Evolutionary conservation across 2,113 vertebrate species (phyloP), one percentile per base, ranked within the genome.

Genomic region (Barbus barbus): DNA sequence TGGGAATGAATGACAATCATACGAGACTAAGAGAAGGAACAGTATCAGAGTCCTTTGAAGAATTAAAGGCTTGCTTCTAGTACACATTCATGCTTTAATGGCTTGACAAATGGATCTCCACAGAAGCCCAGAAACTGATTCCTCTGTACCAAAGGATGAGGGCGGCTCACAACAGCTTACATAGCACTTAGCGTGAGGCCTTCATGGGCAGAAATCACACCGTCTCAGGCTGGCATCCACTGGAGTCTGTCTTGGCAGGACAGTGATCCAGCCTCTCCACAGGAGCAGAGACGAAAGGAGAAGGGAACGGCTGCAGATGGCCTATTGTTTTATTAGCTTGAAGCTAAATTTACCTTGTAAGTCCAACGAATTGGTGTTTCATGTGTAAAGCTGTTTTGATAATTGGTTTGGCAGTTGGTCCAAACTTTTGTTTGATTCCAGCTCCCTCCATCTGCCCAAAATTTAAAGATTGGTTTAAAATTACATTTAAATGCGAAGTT

Each of bases 171-270:
- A 24, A n/a, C 85, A 78, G 88, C 71, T 81, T 86, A 73, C 75
- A 69, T 84, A 75, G 84, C 84, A 83, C 86, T 86, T 76, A 84
- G 84, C 46, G 46, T 81, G 86, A 75, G 72, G 83, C 61, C 77
- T 38, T 75, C 84, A 81, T 60, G 26, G 82, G 44, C 78, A 72
- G 77, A 84, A 61, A 76, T 87, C 86, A 67, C 83, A 85, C 79
- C 38, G 26, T 56, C 53, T 48, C 41, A 38, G 78, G 16, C 71
- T 87, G 85, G 76, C 85, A 76, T 44, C 16, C 31, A 83, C 28
- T 61, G 63, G 67, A 63, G 51, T 83, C 28, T 46, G 8, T 53
- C 28, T 60, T 86, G 85, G 81, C 85, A 83, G 63, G n/a, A 74
- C 26, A 36, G 56, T 44, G 81, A 76, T 83, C 85, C 85, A 71